Evolutionary conservation across 2,888 invertebrate species (phyloP).

Genomic region (Lapara coniferarum): DNA sequence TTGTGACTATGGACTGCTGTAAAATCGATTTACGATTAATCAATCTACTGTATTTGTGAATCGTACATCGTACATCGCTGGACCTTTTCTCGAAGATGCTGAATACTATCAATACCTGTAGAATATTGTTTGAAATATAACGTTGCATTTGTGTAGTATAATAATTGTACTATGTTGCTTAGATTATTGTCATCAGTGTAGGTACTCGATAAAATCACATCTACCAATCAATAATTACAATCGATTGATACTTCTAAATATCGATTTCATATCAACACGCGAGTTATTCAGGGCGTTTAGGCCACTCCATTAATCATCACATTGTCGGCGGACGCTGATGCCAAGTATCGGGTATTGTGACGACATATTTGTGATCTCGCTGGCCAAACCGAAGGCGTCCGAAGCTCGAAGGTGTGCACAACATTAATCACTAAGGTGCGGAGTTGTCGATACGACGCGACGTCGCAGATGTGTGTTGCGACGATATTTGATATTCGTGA

Average conservation of each 20-base stretch:
- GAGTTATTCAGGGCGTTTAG: not conserved
- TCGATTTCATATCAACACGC: not conserved
- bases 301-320: not conserved
- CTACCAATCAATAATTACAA: not conserved
- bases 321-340: conserved; percentile 7
- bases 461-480: not conserved
- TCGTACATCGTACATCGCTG: too few relatives aligned
- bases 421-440: conserved; percentile 27
- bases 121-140: too few relatives aligned
- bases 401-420: conserved; percentile 2
- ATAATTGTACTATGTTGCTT: too few relatives aligned
- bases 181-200: too few relatives aligned
- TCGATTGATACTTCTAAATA: not conserved
- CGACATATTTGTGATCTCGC: conserved; percentile 37
- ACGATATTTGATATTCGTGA: conserved; percentile 4
- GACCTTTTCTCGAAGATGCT: too few relatives aligned
- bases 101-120: too few relatives aligned
- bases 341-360: conserved; percentile 31
- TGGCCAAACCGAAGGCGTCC: too few relatives aligned
- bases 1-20: too few relatives aligned
- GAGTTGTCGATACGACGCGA: not conserved
- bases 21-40: too few relatives aligned
- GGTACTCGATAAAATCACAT: too few relatives aligned
- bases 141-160: too few relatives aligned
- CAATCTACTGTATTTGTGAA: too few relatives aligned